A percentile compares a stretch with the other conserved stretches of the same genome.
Conservation (phyloP, 2,888 invertebrate genomes). For the Drosophila gaucha region DNA sequence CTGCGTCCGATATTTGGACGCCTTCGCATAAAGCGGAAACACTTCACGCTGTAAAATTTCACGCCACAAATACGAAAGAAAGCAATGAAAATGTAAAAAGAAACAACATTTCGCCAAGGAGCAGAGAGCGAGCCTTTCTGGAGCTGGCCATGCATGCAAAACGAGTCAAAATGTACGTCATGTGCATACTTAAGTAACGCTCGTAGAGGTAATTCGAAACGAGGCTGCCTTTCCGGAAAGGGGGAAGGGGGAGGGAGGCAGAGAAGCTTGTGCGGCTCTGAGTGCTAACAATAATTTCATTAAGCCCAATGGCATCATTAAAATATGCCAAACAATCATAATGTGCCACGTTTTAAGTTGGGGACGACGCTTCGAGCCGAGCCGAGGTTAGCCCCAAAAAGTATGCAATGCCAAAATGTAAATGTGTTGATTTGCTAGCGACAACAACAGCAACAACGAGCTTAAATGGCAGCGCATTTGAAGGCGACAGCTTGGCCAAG, state of each 20-base stretch:
- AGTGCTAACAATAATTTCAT: constrained; percentile 76
- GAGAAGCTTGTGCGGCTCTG: not conserved
- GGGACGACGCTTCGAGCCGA: not conserved
- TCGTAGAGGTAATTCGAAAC: constrained; percentile 3
- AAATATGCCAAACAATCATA: constrained; percentile 78
- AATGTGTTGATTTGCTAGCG: constrained; percentile 56
- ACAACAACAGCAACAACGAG: constrained; percentile 9
- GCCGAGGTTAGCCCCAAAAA: constrained; percentile 33
- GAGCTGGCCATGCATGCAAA: constrained; percentile 52
- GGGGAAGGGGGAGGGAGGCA: not conserved
- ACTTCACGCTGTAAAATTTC: constrained; percentile 54
- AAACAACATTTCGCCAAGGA: constrained; percentile 33
- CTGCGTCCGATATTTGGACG: constrained; percentile 46
- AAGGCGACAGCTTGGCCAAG: constrained; percentile 64
- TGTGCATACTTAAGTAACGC: constrained; percentile 64
- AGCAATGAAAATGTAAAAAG: not conserved
- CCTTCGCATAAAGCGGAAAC: constrained; percentile 37
- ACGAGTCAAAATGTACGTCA: constrained; percentile 54
- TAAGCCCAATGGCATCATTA: constrained; percentile 81
- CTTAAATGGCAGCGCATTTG: constrained; percentile 54
- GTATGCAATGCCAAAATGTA: constrained; percentile 55
- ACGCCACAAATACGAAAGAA: constrained; percentile 26
- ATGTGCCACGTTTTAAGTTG: constrained; percentile 37
- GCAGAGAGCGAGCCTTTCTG: constrained; percentile 9
- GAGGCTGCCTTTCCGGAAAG: not conserved